A percentile compares a stretch with the other conserved stretches of the same genome.
Conservation (phyloP, 2,113 vertebrate species). For the Stercorarius parasiticus region DNA sequence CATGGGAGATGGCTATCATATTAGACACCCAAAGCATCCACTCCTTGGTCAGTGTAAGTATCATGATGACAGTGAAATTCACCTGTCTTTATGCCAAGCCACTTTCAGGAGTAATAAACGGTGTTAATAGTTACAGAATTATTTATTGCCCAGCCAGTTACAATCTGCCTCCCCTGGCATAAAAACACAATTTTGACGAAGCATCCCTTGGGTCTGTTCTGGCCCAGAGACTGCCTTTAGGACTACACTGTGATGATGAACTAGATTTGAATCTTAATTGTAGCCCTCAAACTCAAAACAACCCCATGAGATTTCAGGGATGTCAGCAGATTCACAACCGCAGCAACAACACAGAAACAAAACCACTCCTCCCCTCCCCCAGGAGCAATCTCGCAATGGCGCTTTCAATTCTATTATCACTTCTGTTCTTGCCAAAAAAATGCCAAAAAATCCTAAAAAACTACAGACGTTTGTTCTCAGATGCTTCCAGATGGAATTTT, state of each 20-base stretch:
- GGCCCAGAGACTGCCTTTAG: neutral
- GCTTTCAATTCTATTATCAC: neutral
- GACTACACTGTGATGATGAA: neutral
- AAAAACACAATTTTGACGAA: neutral
- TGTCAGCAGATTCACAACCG: constrained; percentile 38
- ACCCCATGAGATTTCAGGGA: neutral
- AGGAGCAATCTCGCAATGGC: neutral
- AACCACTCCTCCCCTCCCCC: neutral
- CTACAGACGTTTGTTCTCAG: neutral
- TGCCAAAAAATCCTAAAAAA: neutral
- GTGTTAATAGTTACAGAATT: neutral
- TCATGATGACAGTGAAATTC: neutral
- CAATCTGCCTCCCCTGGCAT: neutral
- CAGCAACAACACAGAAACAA: neutral
- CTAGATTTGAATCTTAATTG: constrained; percentile 42
- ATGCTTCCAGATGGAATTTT: constrained; percentile 22
- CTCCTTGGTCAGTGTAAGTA: neutral
- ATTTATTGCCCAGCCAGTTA: neutral
- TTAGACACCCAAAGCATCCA: neutral
- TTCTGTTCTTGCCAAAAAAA: constrained; percentile 18
- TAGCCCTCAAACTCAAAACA: neutral
- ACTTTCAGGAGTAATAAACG: neutral
- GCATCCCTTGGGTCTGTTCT: neutral
- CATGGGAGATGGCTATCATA: neutral
- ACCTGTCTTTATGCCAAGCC: neutral